These are phyloP conservation scores for Troilus luridus DNA, from an alignment of 2,888 invertebrate genomes.

Conservation along the genomic window DNA sequence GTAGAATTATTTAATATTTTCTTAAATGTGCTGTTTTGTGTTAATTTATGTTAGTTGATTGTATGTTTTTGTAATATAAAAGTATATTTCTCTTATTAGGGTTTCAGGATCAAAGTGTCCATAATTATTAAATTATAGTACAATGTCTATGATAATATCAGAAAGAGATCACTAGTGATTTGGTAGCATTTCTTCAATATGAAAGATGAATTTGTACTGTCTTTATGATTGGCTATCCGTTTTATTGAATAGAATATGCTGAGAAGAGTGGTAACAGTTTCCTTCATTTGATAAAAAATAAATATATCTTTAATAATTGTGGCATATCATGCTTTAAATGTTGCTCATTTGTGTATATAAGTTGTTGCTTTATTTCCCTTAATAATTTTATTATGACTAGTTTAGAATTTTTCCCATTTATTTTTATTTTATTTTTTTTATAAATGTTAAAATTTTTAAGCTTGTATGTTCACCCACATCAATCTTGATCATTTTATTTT, in stretches of 20 bases:
- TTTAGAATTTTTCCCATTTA: not conserved
- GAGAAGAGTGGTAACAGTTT: not conserved
- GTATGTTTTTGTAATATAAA: not conserved
- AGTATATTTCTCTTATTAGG: not conserved
- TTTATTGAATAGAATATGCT: not conserved
- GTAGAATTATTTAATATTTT: not conserved
- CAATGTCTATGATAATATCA: no score
- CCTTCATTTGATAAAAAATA: not conserved
- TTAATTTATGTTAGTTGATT: conserved; percentile 2
- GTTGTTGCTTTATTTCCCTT: not conserved
- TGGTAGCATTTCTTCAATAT: not conserved
- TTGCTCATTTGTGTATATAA: not conserved
- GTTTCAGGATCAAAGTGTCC: not conserved
- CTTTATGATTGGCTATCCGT: not conserved
- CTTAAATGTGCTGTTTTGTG: conserved; percentile 11
- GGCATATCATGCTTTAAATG: conserved; percentile 27
- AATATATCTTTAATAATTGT: not conserved
- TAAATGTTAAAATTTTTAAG: not conserved
- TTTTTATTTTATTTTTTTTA: not conserved
- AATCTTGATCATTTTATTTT: not conserved
- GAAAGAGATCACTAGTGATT: no score
- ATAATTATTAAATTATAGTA: not conserved
- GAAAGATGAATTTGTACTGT: not conserved
- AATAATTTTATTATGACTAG: not conserved
- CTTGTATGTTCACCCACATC: not conserved